Evolutionary conservation across 2,888 invertebrate genomes (phyloP).

Genomic region (Melinopterus prodromus): DNA sequence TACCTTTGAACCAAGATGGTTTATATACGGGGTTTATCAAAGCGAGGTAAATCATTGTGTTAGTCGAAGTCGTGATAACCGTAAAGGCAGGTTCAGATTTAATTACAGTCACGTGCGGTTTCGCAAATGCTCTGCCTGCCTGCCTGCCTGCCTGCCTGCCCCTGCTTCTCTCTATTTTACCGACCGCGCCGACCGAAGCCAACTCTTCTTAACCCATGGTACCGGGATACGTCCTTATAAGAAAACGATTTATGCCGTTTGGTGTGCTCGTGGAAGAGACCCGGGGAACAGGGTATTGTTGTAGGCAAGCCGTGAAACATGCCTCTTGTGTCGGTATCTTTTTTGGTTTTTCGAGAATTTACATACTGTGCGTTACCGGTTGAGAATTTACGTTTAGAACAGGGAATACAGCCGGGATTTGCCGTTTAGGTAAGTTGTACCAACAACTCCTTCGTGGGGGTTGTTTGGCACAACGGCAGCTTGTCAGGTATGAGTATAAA

Average conservation of each 20-base stretch:
- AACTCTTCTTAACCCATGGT: not conserved
- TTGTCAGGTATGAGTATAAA: too few species aligned
- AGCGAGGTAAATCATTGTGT: constrained; percentile 58
- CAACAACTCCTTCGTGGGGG: too few species aligned
- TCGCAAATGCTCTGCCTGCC: constrained; percentile 16
- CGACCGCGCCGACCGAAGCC: not conserved
- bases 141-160: not conserved
- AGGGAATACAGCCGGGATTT: too few species aligned
- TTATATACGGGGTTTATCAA: constrained; percentile 58
- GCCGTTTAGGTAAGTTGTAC: too few species aligned
- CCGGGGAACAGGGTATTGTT: not conserved
- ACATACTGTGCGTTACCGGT: too few species aligned
- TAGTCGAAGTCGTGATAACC: constrained; percentile 57
- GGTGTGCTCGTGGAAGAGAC: not conserved
- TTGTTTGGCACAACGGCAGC: too few species aligned
- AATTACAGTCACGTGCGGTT: constrained; percentile 59
- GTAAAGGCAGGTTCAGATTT: constrained; percentile 58
- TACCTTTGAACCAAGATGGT: constrained; percentile 49
- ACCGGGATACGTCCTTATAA: constrained; percentile 12
- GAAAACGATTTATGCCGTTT: constrained; percentile 11
- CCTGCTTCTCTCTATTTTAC: not conserved
- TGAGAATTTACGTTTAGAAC: too few species aligned
- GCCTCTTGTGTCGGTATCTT: too few species aligned
- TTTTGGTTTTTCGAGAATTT: too few species aligned
- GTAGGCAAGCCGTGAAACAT: not conserved